phyloP scores from a whole-genome alignment of 2,888 invertebrate species.

The Chromoteleia sp. region DNA sequence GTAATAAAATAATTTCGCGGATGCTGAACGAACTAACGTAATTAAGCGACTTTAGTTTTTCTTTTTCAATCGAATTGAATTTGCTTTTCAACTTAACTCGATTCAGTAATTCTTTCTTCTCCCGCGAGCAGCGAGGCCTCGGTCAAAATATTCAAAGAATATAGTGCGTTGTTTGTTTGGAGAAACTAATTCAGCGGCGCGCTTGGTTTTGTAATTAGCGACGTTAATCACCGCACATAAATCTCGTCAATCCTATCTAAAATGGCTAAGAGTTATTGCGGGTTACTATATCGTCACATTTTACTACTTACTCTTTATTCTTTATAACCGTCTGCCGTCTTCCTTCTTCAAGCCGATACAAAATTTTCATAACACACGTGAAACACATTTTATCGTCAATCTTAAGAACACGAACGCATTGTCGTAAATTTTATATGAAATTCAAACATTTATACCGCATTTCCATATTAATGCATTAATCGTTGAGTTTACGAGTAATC shows the following conservation, averaged over 20 bases:
- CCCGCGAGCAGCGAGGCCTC: not conserved
- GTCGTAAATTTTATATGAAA: conserved; percentile 52
- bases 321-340: conserved; percentile 40
- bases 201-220: conserved; percentile 38
- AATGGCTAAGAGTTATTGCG: conserved; percentile 41
- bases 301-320: conserved; percentile 53
- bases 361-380: conserved; percentile 45
- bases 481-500: conserved; percentile 31
- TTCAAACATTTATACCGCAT: conserved; percentile 56
- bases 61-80: too few species aligned
- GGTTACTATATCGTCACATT: conserved; percentile 23
- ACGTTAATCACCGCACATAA: conserved; percentile 54
- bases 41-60: too few species aligned
- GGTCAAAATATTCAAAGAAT: conserved; percentile 8
- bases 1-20: too few species aligned
- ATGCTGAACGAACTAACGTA: too few species aligned
- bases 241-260: conserved; percentile 41
- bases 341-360: conserved; percentile 24
- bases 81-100: not conserved
- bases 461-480: conserved; percentile 55
- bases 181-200: not conserved
- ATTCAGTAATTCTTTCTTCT: too few species aligned
- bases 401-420: conserved; percentile 39
- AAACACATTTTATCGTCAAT: conserved; percentile 50
- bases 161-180: not conserved